Evolutionary conservation across 1,140 invertebrate species (phyloP).

Genomic region (Nasonia longicornis): DNA sequence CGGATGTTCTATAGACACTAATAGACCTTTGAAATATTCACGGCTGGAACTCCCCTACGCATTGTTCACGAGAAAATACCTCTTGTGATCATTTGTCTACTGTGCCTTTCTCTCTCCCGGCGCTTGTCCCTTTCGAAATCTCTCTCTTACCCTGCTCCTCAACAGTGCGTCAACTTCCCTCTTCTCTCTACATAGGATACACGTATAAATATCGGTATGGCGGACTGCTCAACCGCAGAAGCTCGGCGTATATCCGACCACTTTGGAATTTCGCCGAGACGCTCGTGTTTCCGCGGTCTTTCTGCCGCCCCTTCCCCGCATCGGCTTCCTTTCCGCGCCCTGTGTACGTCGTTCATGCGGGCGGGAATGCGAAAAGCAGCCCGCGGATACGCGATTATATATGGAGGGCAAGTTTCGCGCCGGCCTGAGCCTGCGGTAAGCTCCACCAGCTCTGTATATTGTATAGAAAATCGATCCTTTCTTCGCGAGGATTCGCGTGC

Average conservation of each 20-base stretch:
- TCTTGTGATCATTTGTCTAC: background rate
- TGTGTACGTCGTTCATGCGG: background rate
- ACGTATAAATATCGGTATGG: background rate
- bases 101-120: background rate
- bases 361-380: conserved; percentile 24
- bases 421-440: background rate
- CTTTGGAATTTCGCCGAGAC: conserved; percentile 35
- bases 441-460: background rate
- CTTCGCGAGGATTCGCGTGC: background rate
- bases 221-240: background rate
- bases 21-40: too few relatives aligned
- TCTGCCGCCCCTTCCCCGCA: background rate
- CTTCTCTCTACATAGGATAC: background rate
- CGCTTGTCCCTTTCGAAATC: background rate
- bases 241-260: conserved; percentile 1
- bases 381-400: conserved; percentile 13
- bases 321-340: background rate
- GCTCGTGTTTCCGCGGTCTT: background rate
- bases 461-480: conserved; percentile 1
- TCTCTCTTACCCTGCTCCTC: background rate
- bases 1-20: too few relatives aligned
- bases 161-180: background rate
- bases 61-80: background rate
- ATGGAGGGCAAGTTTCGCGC: background rate
- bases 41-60: background rate